Conservation (phyloP, 2,113 vertebrate species). For the Catharus minimus region DNA sequence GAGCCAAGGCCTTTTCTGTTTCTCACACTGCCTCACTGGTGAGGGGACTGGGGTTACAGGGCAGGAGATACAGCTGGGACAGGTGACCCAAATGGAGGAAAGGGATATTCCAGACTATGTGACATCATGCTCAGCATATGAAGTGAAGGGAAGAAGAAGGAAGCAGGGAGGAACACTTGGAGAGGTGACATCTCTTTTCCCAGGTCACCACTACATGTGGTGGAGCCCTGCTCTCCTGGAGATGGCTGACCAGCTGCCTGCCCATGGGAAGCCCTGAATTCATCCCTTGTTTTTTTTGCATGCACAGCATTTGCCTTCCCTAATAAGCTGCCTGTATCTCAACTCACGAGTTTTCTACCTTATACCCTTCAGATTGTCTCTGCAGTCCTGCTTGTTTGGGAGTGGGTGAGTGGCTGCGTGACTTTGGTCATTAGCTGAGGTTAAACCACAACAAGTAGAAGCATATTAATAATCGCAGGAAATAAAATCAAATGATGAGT, state of each 20-base stretch:
- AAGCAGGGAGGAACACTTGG: not conserved
- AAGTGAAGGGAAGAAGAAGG: not conserved
- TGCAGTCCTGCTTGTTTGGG: no score
- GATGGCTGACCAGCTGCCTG: not conserved
- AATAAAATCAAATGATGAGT: not conserved
- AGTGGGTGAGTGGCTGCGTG: fast-evolving
- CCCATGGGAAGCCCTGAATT: not conserved
- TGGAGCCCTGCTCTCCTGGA: not conserved
- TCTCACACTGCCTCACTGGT: fast-evolving
- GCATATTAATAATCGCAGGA: not conserved
- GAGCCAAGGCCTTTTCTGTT: not conserved
- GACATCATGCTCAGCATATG: no score
- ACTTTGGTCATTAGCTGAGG: not conserved
- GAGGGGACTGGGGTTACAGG: fast-evolving
- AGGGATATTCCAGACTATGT: not conserved
- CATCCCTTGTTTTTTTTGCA: not conserved
- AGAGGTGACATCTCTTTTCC: not conserved
- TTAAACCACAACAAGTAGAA: not conserved
- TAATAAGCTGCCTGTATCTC: not conserved
- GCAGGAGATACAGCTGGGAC: not conserved
- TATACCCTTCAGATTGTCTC: not conserved
- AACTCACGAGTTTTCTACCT: fast-evolving
- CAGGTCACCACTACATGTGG: fast-evolving
- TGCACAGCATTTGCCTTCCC: not conserved
- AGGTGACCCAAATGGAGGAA: not conserved